Conservation (phyloP, 37 sponge, comb jelly and placozoan genomes). For the Spongilla lacustris region DNA sequence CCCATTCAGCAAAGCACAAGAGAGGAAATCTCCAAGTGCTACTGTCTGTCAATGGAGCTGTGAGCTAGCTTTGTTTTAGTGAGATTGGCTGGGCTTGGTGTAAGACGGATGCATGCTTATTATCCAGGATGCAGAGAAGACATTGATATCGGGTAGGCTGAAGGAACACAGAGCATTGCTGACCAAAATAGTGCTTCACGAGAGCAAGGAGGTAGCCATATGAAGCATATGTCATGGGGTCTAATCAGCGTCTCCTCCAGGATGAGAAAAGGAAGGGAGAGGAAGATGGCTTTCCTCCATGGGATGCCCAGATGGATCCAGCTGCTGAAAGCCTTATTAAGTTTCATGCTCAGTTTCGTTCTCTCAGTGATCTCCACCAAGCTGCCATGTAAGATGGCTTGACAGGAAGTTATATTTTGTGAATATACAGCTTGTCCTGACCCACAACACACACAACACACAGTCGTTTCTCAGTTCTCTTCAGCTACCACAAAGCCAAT, state of each 20-base stretch:
- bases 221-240: neutral
- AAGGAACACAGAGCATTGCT: neutral
- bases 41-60: neutral
- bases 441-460: neutral
- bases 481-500: neutral
- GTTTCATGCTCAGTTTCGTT: neutral
- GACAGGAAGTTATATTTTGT: neutral
- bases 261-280: neutral
- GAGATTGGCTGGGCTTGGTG: neutral
- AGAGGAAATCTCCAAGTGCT: conserved; percentile 23
- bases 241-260: neutral
- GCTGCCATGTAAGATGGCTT: neutral
- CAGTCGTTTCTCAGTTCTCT: neutral
- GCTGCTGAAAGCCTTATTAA: neutral
- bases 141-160: neutral
- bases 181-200: neutral
- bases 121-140: neutral
- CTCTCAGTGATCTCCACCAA: neutral
- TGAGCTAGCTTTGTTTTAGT: neutral
- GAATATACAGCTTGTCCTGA: neutral
- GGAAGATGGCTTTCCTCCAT: neutral
- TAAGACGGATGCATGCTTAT: too few relatives aligned
- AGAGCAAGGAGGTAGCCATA: neutral
- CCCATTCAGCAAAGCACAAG: conserved; percentile 49
- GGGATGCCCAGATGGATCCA: neutral